Base-by-base conservation (phyloP, 92 coral and sea anemone species). In the Porites divaricata region DNA sequence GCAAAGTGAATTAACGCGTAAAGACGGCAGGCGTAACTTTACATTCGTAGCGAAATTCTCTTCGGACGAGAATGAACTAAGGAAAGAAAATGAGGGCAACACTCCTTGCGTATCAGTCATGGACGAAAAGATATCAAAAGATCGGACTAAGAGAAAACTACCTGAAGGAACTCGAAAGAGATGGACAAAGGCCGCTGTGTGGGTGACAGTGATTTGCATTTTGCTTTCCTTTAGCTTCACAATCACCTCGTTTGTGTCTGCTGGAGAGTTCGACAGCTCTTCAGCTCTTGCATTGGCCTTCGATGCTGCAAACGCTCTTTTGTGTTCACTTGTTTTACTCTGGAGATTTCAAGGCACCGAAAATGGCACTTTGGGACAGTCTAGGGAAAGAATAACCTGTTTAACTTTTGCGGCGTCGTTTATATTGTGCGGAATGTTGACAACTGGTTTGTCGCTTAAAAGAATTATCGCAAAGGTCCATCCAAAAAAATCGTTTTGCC, bases 101-200 rank as follows among this genome's bases (percentile, higher is more conserved):
- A 70, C 73, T 2, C 87, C 81, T 1, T 83, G 87, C 45, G 74
- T 83, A 11, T 83, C 87, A 26, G n/a, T 74, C 2, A 74, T 63
- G 87, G 87, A 83, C 81, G 87, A 83, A 56, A 59, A 74, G 0
- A 26, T 83, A 52, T 14, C 74, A 50, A 83, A 63, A 83, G 81
- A 83, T 49, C 51, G 49, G 19, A 45, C 73, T 14, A 63, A 53
- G 73, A 83, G 86, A 49, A 28, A 63, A 11, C 28, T 83, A 49
- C 87, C 87, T n/a, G 75, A 57, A 52, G 74, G 52, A 21, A 53
- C 71, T 8, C 53, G 56, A 51, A 63, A 74, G 74, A 69, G 67
- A 53, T 83, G 87, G 87, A 63, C 73, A 51, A 74, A 65, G 73
- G 87, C 87, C 8, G 87, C 87, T 9, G 62, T 83, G 17, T 83